Evolutionary conservation across 2,888 invertebrate species (phyloP), one percentile per base, ranked within the genome.

Genomic region (Lasius platythorax): DNA sequence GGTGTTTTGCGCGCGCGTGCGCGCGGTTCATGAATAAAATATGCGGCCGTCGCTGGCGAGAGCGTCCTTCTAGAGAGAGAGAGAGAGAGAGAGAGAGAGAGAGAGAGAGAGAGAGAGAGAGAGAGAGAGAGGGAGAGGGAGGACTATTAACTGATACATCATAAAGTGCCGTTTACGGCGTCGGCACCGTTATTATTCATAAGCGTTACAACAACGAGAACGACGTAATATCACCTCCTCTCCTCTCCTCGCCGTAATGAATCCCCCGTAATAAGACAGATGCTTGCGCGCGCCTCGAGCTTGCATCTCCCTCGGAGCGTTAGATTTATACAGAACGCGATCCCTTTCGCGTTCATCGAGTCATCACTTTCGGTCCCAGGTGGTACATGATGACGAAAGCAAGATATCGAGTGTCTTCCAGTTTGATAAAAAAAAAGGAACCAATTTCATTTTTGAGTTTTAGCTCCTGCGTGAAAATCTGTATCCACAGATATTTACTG

Each of bases 61-160:
- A 84, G 84, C 84, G 23, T 23, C 23, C 23, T 23, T 23, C 23
- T 23, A 23, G 86, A 88, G 85, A 88, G 85, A 86, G 82, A 15
- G 50, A 37, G n/a, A 23, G 40, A 43, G 23, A 43, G 67, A 43
- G 50, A n/a, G 68, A 43, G 68, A 2, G 56, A 30, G 15, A 12
- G n/a, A 58, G 58, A 72, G 72, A 43, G 58, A 43, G 76, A 23
- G 86, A 88, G 85, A 88, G 85, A 86, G 82, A 15, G 50, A 37
- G n/a, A 23, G 40, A 43, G 23, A 43, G 67, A 43, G 50, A n/a
- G 15, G 9, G n/a, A 58, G 58, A 72, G 72, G 33, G 58, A 43
- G 76, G 85, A 88, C 91, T 91, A 91, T 91, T 91, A 91, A 91
- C 91, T 87, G 91, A 91, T 91, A 91, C 91, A 89, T 91, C 91